Conservation (phyloP, 2,888 invertebrate genomes). For the Boloria euphrosyne region DNA sequence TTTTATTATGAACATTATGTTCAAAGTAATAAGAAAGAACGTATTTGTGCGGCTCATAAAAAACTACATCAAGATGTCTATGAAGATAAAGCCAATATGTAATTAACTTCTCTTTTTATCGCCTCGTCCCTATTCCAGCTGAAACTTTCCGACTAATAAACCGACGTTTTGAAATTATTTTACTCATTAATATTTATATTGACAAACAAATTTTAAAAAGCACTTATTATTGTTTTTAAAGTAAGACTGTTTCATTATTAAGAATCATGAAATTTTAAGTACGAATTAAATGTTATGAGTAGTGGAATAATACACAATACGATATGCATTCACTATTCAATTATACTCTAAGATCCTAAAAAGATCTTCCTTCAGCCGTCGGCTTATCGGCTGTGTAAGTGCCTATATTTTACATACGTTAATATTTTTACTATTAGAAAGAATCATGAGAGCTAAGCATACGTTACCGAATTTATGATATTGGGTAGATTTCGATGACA, state of each 20-base stretch:
- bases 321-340: too few species aligned
- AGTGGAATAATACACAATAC: too few species aligned
- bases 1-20: conserved; percentile 20
- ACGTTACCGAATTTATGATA: too few species aligned
- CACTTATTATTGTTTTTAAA: conserved; percentile 1
- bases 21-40: conserved; percentile 18
- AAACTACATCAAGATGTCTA: conserved; percentile 35
- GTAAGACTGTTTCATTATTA: background rate
- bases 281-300: background rate
- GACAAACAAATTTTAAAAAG: conserved; percentile 6
- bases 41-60: conserved; percentile 22
- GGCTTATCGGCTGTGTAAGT: too few species aligned
- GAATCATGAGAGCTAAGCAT: too few species aligned
- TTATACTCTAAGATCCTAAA: too few species aligned
- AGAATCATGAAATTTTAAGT: background rate
- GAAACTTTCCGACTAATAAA: conserved; percentile 31
- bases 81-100: conserved; percentile 34
- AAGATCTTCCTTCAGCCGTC: too few species aligned
- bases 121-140: conserved; percentile 34
- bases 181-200: conserved; percentile 27
- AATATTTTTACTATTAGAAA: too few species aligned
- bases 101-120: conserved; percentile 38
- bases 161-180: conserved; percentile 31
- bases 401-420: too few species aligned
- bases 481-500: conserved; percentile 6